Conservation (phyloP, 2,797 vertebrate species). For the Ciconia nigra region DNA sequence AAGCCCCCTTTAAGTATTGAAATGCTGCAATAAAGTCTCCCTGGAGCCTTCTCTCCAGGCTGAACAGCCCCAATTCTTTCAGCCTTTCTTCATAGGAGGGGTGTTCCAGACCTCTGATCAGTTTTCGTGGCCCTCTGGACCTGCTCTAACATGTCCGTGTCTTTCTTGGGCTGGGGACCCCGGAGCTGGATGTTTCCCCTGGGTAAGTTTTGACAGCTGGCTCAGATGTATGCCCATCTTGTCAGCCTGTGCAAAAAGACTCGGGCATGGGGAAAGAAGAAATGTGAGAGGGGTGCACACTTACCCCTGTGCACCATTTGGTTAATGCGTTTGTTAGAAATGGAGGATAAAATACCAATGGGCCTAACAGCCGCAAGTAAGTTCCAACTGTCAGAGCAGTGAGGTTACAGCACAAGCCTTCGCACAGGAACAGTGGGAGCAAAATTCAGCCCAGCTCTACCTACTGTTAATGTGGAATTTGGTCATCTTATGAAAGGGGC, state of each 20-base stretch:
- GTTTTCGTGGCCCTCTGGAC: background rate
- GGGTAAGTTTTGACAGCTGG: background rate
- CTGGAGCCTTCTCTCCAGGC: background rate
- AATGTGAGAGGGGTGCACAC: background rate
- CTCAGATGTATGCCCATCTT: background rate
- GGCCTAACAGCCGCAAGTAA: background rate
- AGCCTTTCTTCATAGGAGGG: background rate
- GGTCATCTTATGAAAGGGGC: conserved; percentile 18
- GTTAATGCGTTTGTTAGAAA: background rate
- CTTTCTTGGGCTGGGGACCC: background rate
- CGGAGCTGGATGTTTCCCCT: background rate
- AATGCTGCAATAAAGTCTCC: background rate
- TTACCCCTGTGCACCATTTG: background rate
- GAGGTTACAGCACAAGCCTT: background rate
- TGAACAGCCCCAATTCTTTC: background rate
- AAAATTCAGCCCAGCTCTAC: background rate
- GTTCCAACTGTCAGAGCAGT: background rate
- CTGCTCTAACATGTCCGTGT: accelerated
- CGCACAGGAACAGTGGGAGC: background rate
- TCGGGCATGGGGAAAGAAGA: background rate
- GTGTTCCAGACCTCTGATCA: background rate
- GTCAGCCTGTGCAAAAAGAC: background rate
- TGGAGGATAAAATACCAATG: background rate
- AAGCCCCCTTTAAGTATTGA: background rate
- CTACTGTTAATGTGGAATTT: background rate